Percentiles rank a stretch among this genome's conserved stretches.
These are phyloP conservation scores for Zaprionus obscuricornis DNA, from an alignment of 2,888 invertebrate species.

Conservation along the genomic window DNA sequence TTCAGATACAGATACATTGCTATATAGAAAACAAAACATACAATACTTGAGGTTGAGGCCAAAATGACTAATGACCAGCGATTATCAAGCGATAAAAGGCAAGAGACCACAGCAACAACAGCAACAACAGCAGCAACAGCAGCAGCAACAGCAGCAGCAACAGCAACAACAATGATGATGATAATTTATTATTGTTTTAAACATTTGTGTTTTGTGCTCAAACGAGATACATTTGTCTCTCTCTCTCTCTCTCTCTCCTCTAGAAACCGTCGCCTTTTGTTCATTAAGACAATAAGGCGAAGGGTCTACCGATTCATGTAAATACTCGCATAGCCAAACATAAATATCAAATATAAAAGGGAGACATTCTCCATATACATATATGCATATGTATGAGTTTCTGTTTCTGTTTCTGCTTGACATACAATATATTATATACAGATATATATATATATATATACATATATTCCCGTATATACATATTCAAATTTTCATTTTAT, in stretches of 20 bases:
- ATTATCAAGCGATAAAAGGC: slow-evolving; percentile 81
- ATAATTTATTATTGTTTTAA: slow-evolving; percentile 79
- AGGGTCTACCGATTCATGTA: slow-evolving; percentile 26
- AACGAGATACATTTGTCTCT: slow-evolving; percentile 77
- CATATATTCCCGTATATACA: slow-evolving; percentile 22
- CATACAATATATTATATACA: slow-evolving; percentile 14
- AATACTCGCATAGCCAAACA: slow-evolving; percentile 11
- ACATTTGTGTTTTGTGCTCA: slow-evolving; percentile 79
- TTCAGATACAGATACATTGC: slow-evolving; percentile 71
- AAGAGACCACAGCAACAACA: slow-evolving; percentile 54
- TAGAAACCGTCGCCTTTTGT: slow-evolving; percentile 58
- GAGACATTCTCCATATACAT: slow-evolving; percentile 1
- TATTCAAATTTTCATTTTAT: slow-evolving; percentile 52
- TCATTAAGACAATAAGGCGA: slow-evolving; percentile 67
- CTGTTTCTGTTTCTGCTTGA: too few relatives aligned
- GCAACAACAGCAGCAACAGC: slow-evolving; percentile 9
- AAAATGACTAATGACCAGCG: slow-evolving; percentile 82
- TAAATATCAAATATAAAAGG: slow-evolving; percentile 14
- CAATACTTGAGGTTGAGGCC: slow-evolving; percentile 78
- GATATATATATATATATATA: slow-evolving; percentile 16
- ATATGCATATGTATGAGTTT: slow-evolving; percentile 6
- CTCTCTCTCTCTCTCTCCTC: slow-evolving; percentile 30
- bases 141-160: slow-evolving; percentile 19
- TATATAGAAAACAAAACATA: slow-evolving; percentile 69
- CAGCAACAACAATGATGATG: slow-evolving; percentile 42